Evolutionary conservation across 2,797 vertebrate genomes (phyloP).

Genomic region (Phoebastria nigripes): DNA sequence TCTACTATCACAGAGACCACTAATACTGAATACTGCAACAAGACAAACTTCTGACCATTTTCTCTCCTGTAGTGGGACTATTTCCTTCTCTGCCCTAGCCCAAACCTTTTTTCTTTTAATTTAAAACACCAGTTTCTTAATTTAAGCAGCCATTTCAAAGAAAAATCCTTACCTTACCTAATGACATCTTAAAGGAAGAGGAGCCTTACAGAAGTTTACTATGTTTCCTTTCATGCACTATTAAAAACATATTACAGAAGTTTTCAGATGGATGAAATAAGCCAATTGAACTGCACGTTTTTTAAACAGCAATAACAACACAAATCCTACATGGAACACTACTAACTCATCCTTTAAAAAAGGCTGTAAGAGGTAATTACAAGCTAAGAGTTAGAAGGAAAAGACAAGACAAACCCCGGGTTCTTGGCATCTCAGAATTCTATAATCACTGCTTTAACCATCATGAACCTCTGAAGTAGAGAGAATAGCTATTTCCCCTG

Average conservation of each 20-base stretch:
- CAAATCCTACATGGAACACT: background rate
- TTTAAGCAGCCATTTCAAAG: background rate
- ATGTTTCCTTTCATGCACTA: background rate
- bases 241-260: background rate
- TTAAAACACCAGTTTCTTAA: background rate
- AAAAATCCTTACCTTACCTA: background rate
- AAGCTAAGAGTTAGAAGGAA: background rate
- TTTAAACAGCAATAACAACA: background rate
- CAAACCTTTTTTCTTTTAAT: background rate
- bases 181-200: background rate
- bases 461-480: background rate
- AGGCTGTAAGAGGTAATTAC: background rate
- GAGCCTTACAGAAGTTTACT: background rate
- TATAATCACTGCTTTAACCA: background rate
- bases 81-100: background rate
- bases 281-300: accelerated
- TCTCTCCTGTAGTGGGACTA: background rate
- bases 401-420: background rate
- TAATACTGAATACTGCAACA: background rate
- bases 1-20: background rate
- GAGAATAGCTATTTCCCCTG: background rate
- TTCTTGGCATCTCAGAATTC: background rate
- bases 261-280: background rate
- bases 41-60: background rate
- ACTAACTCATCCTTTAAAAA: background rate